Base-by-base conservation (phyloP, 2,888 invertebrate genomes). In the Arge pagana region DNA sequence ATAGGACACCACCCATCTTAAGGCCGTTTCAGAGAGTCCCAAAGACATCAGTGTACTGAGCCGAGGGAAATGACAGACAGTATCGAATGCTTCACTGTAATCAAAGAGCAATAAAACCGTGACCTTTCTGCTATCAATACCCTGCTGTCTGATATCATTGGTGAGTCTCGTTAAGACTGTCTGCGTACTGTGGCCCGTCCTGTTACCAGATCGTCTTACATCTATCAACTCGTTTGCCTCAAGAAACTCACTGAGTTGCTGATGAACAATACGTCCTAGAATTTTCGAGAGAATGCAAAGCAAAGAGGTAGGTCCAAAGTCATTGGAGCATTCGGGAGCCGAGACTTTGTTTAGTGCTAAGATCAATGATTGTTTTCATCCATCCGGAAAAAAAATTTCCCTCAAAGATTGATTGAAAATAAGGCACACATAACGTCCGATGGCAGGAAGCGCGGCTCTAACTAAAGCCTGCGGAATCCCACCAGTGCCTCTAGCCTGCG, bases 31-130 rank as follows among this genome's bases (percentile, higher is more conserved):
- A 2, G 37, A 37, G 10, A 37, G 21, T 6, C 37, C 37, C 19
- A 37, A 11, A 4, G 10, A 7, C 8, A 3, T 10, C 3, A 37
- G 3, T 21, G 18, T 37, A 2, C 3, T 21, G 19, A 37, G 37
- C 4, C 18, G 37, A 37, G n/a, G n/a, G 3, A 21, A 18, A 37
- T 37, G 37, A 2, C 19, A 21, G 7, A 37, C 10, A 2, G 37
- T 10, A 19, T 37, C 37, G 21, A 37, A 37, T 3, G 37, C 37
- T 21, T 37, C 21, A n/a, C 37, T 37, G 19, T 19, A 37, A n/a
- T 37, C 37, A 11, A 37, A 37, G 5, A 37, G 19, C 10, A 37
- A 18, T 10, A 37, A 8, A 3, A 37, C n/a, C 3, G 37, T 37
- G 2, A 37, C 4, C 37, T 3, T 3, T 5, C 37, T 18, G 8